Percentiles rank a stretch among this genome's conserved stretches.
Evolutionary conservation across 1,140 invertebrate genomes (phyloP).

Genomic region (Solenopsis fugax): DNA sequence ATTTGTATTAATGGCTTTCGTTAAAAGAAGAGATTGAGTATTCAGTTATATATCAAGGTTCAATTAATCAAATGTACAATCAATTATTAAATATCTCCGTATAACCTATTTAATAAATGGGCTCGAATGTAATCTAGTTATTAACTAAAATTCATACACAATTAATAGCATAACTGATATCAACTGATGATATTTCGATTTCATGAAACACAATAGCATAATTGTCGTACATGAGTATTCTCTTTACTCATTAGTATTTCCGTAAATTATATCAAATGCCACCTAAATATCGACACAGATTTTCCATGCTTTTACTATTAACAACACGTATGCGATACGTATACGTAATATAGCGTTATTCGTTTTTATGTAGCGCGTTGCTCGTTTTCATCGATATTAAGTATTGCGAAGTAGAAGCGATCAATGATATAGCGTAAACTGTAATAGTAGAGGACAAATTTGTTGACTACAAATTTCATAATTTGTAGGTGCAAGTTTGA

Average conservation of each 20-base stretch:
- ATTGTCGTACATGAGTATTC: not conserved
- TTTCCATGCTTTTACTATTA: not conserved
- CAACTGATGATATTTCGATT: not conserved
- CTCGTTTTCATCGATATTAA: conserved; percentile 72
- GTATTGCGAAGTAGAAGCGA: conserved; percentile 73
- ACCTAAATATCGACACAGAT: not conserved
- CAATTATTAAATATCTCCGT: not conserved
- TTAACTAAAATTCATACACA: conserved; percentile 23
- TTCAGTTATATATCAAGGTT: not conserved
- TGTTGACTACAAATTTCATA: conserved; percentile 54
- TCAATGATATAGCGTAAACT: conserved; percentile 69
- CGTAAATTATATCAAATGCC: not conserved
- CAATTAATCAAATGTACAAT: conserved; percentile 22
- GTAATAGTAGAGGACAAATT: conserved; percentile 60
- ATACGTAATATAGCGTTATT: conserved; percentile 71
- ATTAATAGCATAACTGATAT: not conserved
- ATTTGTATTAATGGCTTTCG: not conserved
- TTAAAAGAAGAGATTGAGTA: not conserved
- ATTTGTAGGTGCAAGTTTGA: conserved; percentile 42
- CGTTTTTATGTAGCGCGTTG: conserved; percentile 64
- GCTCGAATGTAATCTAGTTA: conserved; percentile 13
- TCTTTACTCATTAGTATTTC: not conserved
- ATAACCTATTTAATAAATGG: conserved; percentile 29
- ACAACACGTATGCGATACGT: not conserved
- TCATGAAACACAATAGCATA: not conserved